phyloP scores from a whole-genome alignment of 1,140 invertebrate genomes.

The Drosophila virilis region DNA sequence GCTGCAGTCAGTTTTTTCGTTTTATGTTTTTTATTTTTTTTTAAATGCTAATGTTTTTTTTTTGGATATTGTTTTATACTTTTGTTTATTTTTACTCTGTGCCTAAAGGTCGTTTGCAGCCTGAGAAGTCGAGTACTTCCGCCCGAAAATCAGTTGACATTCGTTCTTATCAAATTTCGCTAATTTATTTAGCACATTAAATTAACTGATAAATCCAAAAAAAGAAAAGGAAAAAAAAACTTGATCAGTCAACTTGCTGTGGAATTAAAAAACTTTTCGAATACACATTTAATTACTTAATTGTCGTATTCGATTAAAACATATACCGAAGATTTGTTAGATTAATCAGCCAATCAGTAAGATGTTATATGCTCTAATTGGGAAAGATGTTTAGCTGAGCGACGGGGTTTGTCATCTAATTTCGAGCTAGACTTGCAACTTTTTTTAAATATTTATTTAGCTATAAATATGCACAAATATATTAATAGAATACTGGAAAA shows the following conservation, averaged over 20 bases:
- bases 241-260: slow-evolving; percentile 25
- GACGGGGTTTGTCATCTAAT: neutral
- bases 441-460: too few relatives aligned
- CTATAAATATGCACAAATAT: neutral
- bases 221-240: slow-evolving; percentile 7
- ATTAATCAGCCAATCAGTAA: slow-evolving; percentile 3
- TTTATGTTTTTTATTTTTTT: too few relatives aligned
- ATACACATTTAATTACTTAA: slow-evolving; percentile 6
- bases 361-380: slow-evolving; percentile 4
- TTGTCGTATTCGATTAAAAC: neutral
- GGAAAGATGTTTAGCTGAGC: neutral
- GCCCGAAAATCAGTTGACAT: slow-evolving; percentile 29
- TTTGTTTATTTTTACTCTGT: neutral
- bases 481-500: too few relatives aligned
- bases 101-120: slow-evolving; percentile 29
- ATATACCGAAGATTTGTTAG: slow-evolving; percentile 22
- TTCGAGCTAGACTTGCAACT: neutral
- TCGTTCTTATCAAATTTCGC: slow-evolving; percentile 14
- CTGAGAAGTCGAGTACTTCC: slow-evolving; percentile 33
- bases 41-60: slow-evolving; percentile 16
- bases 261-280: slow-evolving; percentile 16
- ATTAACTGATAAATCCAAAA: slow-evolving; percentile 4
- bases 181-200: slow-evolving; percentile 37
- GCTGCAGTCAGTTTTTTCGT: slow-evolving; percentile 16
- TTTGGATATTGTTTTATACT: neutral